A percentile compares a stretch with the other conserved stretches of the same genome.
Conservation (phyloP, 2,888 invertebrate genomes). For the Melanargia galathea region DNA sequence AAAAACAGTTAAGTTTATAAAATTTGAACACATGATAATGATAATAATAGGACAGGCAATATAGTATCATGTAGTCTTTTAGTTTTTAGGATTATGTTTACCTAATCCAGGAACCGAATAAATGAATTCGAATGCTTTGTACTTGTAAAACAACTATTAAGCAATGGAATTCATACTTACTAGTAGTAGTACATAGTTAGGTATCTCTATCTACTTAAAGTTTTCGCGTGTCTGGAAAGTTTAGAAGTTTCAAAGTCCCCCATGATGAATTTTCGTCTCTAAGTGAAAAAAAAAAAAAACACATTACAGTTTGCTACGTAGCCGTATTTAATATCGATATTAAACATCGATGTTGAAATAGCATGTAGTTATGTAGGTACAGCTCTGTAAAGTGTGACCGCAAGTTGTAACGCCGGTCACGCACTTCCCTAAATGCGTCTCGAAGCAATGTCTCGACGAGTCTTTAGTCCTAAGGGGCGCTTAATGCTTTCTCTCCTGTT, state of each 20-base stretch:
- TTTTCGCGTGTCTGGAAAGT: background rate
- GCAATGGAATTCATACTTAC: no score
- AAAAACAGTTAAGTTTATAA: no score
- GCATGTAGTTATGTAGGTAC: background rate
- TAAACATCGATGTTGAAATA: slow-evolving; percentile 27
- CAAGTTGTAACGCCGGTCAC: slow-evolving; percentile 70
- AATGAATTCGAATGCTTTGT: no score
- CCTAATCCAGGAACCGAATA: no score
- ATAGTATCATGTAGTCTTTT: no score
- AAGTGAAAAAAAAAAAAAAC: background rate
- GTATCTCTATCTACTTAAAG: background rate
- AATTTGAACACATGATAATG: no score
- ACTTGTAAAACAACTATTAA: no score
- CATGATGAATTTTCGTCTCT: background rate
- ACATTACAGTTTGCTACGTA: background rate
- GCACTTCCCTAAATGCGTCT: slow-evolving; percentile 76
- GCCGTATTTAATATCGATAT: slow-evolving; percentile 6
- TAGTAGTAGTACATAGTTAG: no score
- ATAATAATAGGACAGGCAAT: no score
- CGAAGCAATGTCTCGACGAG: slow-evolving; percentile 48
- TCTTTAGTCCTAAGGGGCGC: slow-evolving; percentile 28
- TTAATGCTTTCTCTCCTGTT: slow-evolving; percentile 22
- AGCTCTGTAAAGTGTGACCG: slow-evolving; percentile 38
- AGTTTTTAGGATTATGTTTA: no score
- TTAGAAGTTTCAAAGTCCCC: background rate